These are phyloP conservation scores for Brachyalestes nurse DNA, from an alignment of 2,797 vertebrate species.

Conservation along the genomic window DNA sequence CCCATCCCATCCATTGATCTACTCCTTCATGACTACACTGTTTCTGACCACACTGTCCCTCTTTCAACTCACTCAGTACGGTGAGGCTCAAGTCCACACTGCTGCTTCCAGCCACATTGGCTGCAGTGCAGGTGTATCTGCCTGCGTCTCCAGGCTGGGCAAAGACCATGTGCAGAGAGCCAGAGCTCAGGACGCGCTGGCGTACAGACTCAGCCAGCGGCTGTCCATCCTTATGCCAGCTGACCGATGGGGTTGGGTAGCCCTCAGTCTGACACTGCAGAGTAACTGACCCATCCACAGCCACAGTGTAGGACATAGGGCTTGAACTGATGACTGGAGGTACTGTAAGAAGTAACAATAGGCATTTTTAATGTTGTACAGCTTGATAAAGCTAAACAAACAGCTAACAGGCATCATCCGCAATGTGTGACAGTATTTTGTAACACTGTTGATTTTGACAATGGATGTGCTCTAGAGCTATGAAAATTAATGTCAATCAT, in stretches of 20 bases:
- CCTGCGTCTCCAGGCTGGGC: slow-evolving; percentile 83
- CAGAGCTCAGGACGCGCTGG: slow-evolving; percentile 82
- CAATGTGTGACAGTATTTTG: no score
- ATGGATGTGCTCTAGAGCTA: no score
- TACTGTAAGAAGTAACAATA: slow-evolving; percentile 73
- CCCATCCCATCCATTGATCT: no score
- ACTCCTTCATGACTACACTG: not conserved
- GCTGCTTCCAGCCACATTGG: slow-evolving; percentile 86
- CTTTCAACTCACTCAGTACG: slow-evolving; percentile 82
- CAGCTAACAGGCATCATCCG: no score
- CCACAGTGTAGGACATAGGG: slow-evolving; percentile 72
- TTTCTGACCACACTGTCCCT: not conserved
- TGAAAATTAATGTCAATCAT: no score
- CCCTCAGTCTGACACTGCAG: slow-evolving; percentile 86
- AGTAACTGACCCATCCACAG: slow-evolving; percentile 85
- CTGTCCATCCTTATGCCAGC: slow-evolving; percentile 88
- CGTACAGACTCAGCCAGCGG: slow-evolving; percentile 79
- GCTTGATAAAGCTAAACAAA: no score
- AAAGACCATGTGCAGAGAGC: slow-evolving; percentile 89
- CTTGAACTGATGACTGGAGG: slow-evolving; percentile 86
- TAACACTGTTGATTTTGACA: no score
- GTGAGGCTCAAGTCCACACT: slow-evolving; percentile 79
- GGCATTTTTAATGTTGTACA: not conserved
- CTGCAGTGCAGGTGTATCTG: slow-evolving; percentile 86
- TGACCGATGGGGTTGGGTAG: slow-evolving; percentile 83